Percentiles rank a stretch among this genome's conserved stretches.
Conservation (phyloP, 1,140 invertebrate species). For the Lepeophtheirus salmonis region DNA sequence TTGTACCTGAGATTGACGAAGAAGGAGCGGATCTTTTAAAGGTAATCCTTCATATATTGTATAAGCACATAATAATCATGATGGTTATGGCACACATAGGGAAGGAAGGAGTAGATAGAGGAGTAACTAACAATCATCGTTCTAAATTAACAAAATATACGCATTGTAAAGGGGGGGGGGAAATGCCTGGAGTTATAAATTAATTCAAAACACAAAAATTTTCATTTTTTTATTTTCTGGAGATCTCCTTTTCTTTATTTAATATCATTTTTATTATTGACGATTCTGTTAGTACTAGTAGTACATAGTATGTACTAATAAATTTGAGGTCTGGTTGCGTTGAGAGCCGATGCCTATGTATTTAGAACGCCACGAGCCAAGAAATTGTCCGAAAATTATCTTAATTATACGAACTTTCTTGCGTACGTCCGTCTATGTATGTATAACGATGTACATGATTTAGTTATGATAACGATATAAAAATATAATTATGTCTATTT, state of each 20-base stretch:
- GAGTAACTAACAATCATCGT: too few species aligned
- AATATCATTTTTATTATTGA: background rate
- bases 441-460: background rate
- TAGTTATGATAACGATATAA: background rate
- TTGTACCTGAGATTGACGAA: slow-evolving; percentile 34
- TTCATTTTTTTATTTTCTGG: background rate
- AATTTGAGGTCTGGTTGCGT: too few species aligned
- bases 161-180: too few species aligned
- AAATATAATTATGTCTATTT: background rate
- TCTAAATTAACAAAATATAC: too few species aligned
- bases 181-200: background rate
- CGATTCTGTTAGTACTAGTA: background rate
- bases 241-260: background rate
- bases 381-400: background rate
- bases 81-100: too few species aligned
- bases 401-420: background rate
- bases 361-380: background rate
- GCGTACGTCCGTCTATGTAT: background rate
- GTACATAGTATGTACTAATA: background rate
- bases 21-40: slow-evolving; percentile 34
- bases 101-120: too few species aligned
- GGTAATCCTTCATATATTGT: too few species aligned
- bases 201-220: background rate
- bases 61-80: too few species aligned
- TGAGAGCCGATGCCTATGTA: too few species aligned